Evolutionary conservation across 2,113 vertebrate species (phyloP), one percentile per base, ranked within the genome.

Genomic region (Casuarius casuarius): DNA sequence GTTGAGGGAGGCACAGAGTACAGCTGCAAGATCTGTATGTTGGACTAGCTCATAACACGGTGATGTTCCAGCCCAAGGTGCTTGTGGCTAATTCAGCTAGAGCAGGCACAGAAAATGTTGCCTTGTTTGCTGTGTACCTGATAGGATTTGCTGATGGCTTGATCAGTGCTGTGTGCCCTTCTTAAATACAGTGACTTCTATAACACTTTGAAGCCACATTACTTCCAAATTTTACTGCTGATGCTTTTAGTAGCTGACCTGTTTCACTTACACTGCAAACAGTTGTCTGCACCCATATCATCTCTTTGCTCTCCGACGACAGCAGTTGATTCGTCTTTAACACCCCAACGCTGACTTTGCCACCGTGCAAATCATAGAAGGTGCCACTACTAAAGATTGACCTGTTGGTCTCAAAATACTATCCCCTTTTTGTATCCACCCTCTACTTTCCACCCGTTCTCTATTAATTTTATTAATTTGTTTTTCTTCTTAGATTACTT

Each of bases 121-220:
- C 70, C 74, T 46, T 5, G 33, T 15, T 66, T 0, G 0, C 38
- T 26, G 13, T 4, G 23, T 61, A 26, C 46, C 59, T 61, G 84
- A 1, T 21, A 9, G 78, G 12, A 33, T 84, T 42, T 91, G 72
- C 52, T 78, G 71, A 46, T 29, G 46, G 59, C 26, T 54, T 7
- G 33, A 31, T 82, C 66, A 5, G 1, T 22, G 90, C 40, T 2
- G 1, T 1, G 2, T 56, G 58, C 16, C 51, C 80, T 51, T 71
- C 16, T 5, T 5, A 42, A 74, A 22, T 0, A 0, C 58, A 4
- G 0, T 12, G 56, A 42, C 75, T 52, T 2, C 70, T 49, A 17
- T 35, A 56, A 62, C 49, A 56, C 44, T 20, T 17, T 29, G 38
- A 33, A 44, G 51, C 65, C n/a, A 25, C 1, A 1, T 67, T 46